These are phyloP conservation scores for Cyclopterus lumpus DNA, from an alignment of 2,797 vertebrate species.

Conservation along the genomic window DNA sequence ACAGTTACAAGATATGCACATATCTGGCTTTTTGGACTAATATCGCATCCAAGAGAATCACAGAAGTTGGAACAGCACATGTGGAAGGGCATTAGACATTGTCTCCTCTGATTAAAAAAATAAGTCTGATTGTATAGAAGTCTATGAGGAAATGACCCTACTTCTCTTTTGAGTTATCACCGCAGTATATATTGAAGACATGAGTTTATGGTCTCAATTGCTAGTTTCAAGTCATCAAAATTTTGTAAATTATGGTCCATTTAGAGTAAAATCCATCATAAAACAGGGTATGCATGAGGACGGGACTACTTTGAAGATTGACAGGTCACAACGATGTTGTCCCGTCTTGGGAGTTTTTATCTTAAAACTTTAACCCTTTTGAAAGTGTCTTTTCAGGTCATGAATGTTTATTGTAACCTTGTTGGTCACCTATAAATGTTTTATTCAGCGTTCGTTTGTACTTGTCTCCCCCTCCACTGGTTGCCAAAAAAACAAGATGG, in stretches of 20 bases:
- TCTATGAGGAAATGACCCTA: not conserved
- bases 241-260: not conserved
- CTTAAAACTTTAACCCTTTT: not conserved
- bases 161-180: not conserved
- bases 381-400: not conserved
- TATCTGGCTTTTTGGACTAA: not conserved
- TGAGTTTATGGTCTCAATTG: not conserved
- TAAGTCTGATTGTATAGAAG: not conserved
- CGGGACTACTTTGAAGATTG: not conserved
- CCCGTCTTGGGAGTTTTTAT: not conserved
- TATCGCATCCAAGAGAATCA: not conserved
- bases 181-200: not conserved
- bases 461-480: not conserved
- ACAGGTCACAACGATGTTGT: not conserved
- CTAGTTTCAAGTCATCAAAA: not conserved
- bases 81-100: too few relatives aligned
- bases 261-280: not conserved
- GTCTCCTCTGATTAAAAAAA: not conserved
- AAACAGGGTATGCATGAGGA: not conserved
- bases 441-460: not conserved
- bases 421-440: not conserved
- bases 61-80: not conserved
- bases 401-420: not conserved
- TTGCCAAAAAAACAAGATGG: not conserved
- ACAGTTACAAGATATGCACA: not conserved